These are phyloP conservation scores for Emmelina monodactyla DNA, from an alignment of 2,888 invertebrate species.

Conservation along the genomic window DNA sequence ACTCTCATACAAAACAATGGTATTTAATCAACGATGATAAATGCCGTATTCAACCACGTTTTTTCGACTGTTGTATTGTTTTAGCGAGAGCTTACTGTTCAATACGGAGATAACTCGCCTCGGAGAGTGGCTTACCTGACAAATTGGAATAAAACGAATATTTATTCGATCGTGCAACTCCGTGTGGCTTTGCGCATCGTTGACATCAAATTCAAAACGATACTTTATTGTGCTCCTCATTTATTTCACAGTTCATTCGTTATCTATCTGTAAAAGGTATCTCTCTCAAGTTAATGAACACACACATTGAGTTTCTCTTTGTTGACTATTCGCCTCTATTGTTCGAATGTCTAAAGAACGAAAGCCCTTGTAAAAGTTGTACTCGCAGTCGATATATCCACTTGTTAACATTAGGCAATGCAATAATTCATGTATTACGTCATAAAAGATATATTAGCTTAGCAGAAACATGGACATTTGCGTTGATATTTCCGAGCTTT, in stretches of 20 bases:
- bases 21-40: conserved; percentile 67
- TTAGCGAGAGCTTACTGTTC: conserved; percentile 63
- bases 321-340: neutral
- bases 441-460: conserved; percentile 23
- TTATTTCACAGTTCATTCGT: neutral
- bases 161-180: conserved; percentile 37
- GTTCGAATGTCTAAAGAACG: neutral
- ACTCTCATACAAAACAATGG: conserved; percentile 64
- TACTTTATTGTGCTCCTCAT: neutral
- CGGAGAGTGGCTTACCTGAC: conserved; percentile 64
- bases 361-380: neutral
- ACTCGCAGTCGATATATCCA: neutral
- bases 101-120: conserved; percentile 61
- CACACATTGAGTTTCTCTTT: neutral
- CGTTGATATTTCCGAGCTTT: neutral
- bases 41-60: conserved; percentile 64
- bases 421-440: conserved; percentile 21
- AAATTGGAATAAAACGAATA: conserved; percentile 67
- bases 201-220: neutral
- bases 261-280: too few relatives aligned
- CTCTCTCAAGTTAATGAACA: neutral
- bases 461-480: conserved; percentile 14
- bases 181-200: neutral
- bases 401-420: conserved; percentile 4
- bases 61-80: conserved; percentile 65